Percentiles rank a stretch among this genome's conserved stretches.
Evolutionary conservation across 2,797 vertebrate genomes (phyloP).

Genomic region (Sebastes vulpes): DNA sequence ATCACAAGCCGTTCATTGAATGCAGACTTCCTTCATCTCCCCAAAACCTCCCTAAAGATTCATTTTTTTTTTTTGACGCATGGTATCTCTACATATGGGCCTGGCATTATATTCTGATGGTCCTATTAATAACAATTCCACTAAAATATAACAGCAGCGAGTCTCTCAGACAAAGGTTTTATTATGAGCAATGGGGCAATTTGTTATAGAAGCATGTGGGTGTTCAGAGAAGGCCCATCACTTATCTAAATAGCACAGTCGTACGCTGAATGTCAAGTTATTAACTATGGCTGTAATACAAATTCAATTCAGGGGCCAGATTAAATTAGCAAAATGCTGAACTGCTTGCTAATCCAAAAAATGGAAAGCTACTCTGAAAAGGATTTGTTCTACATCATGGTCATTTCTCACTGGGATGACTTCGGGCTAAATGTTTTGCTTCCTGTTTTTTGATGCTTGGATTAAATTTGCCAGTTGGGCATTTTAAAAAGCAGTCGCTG

Average conservation of each 20-base stretch:
- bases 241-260: constrained; percentile 77
- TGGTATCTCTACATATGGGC: constrained; percentile 29
- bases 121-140: constrained; percentile 80
- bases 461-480: not conserved
- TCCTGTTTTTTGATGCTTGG: constrained; percentile 18
- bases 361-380: constrained; percentile 47
- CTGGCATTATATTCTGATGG: constrained; percentile 38
- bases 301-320: constrained; percentile 69
- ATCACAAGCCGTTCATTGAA: constrained; percentile 52
- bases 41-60: constrained; percentile 36
- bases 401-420: constrained; percentile 36
- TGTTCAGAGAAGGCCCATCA: constrained; percentile 75
- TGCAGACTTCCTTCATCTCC: constrained; percentile 38
- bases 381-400: constrained; percentile 40
- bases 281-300: constrained; percentile 74
- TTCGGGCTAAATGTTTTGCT: not conserved
- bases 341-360: constrained; percentile 68
- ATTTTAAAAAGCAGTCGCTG: constrained; percentile 4
- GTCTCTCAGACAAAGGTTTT: constrained; percentile 65
- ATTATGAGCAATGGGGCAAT: constrained; percentile 83
- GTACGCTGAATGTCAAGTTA: constrained; percentile 79
- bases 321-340: constrained; percentile 76
- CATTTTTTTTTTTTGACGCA: not conserved
- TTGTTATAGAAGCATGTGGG: constrained; percentile 67
- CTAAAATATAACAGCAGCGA: constrained; percentile 63